Base-by-base conservation (phyloP, 1,140 invertebrate species). In the Drosophila santomea region DNA sequence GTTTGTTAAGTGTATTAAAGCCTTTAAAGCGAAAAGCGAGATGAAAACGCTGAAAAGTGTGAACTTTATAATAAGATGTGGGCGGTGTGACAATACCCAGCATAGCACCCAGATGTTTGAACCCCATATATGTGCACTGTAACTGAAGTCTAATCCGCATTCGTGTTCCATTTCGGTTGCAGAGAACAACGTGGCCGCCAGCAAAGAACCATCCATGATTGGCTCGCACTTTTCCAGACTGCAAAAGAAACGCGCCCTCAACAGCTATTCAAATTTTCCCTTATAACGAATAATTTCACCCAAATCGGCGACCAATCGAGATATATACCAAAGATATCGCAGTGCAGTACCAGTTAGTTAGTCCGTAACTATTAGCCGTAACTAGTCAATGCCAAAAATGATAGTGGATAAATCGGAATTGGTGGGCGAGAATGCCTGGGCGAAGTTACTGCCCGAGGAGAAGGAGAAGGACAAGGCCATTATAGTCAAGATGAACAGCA, bases 351-450 rank as follows among this genome's bases (percentile, higher is more conserved):
- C 32, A 50, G 15, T 14, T n/a, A 58, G 36, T 45, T 45, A 51
- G 47, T 20, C 20, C 20, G 20, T 20, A 35, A 69, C 50, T 72
- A 80, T 66, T 81, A 85, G 66, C 43, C 15, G 20, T 85, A 78
- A 85, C 71, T 86, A 86, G 83, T 66, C 59, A 88, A 88, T 77
- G 72, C 83, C 83, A 86, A 86, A 86, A 78, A 92, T 92, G 91
- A 92, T 92, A 61, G 84, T 91, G 52, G 91, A 92, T 44, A 92
- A 90, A 48, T 61, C 80, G 62, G 89, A 92, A 11, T 59, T 78
- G 25, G 47, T 69, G 25, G 78, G 78, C 36, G 91, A 91, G 43
- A 78, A 82, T 52, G 82, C 91, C 20, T 92, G 91, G 91, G 91
- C 91, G 0, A 92, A 92, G 55, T 59, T 92, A 35, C 67, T 92